Base-by-base conservation (phyloP, 2,113 vertebrate species). In the Suricata suricatta region DNA sequence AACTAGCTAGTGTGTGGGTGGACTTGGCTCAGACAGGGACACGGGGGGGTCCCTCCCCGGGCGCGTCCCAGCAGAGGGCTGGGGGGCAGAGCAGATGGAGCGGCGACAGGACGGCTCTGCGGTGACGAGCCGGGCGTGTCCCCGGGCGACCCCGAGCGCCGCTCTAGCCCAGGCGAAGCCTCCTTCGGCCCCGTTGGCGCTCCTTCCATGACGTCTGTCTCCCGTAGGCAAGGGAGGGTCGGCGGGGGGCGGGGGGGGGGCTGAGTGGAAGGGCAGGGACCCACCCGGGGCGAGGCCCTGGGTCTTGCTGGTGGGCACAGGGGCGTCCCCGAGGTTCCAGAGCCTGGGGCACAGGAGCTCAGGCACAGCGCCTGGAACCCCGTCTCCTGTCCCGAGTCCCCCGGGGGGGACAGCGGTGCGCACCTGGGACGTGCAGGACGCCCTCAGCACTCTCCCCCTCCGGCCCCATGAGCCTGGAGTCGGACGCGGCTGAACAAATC, bases 101-200 rank as follows among this genome's bases (percentile, higher is more conserved):
- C 41, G 0, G 21, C 35, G 93, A 60, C 11, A n/a, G 4, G 41
- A 5, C 0, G 0, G 38, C 66, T 38, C 50, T 52, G 1, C 0
- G 33, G 0, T 9, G 13, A 4, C 27, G 54, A 15, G 72, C 38
- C 0, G 4, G 27, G 77, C 10, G 57, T 9, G 57, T 60, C 47
- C 77, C 8, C 0, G 9, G 33, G 47, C 0, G 0, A 7, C 23
- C 83, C 31, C 6, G 14, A 13, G 68, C 5, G 0, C 33, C 0
- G 0, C 13, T 19, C 14, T 23, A 25, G 64, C 0, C 0, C 27
- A 4, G 31, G 23, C 50, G 3, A 1, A 14, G 35, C 29, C 54
- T 33, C 19, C 0, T 38, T 4, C n/a, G n/a, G 27, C 47, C 3
- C 25, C 21, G 1, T 0, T 47, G 82, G 64, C 7, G 1, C 10